phyloP scores from a whole-genome alignment of 2,113 vertebrate genomes.

The Holacanthus passer region DNA sequence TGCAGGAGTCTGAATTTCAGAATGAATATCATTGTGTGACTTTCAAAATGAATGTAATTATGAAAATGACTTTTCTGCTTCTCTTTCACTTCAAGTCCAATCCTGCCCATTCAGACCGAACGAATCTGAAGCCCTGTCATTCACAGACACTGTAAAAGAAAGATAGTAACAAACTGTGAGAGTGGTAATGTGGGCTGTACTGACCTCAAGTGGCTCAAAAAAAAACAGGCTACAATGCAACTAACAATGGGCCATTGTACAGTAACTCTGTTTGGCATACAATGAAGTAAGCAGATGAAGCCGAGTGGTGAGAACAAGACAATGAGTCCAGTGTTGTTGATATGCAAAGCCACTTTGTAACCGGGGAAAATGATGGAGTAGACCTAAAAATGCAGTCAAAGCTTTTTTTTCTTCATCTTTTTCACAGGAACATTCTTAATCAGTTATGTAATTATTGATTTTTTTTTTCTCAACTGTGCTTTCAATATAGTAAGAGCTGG shows the following conservation, averaged over 20 bases:
- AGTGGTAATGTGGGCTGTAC: constrained; percentile 48
- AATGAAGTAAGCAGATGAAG: constrained; percentile 73
- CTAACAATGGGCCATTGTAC: constrained; percentile 74
- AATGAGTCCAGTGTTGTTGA: constrained; percentile 68
- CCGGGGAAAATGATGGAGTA: constrained; percentile 37
- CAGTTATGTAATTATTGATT: background rate
- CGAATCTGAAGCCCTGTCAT: constrained; percentile 12
- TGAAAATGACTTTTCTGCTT: background rate
- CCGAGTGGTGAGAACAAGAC: constrained; percentile 57
- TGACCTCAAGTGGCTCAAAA: constrained; percentile 70
- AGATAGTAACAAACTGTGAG: background rate
- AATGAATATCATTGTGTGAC: background rate
- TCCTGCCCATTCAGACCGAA: constrained; percentile 24
- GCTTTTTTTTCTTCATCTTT: background rate
- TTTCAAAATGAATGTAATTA: background rate
- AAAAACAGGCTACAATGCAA: constrained; percentile 16
- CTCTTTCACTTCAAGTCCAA: constrained; percentile 20
- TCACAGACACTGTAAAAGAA: constrained; percentile 26
- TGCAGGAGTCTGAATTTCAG: background rate
- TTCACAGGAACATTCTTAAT: background rate
- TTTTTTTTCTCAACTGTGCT: background rate
- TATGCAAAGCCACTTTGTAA: constrained; percentile 50
- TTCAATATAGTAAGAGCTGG: background rate
- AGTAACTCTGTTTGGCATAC: constrained; percentile 35
- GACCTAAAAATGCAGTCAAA: constrained; percentile 9